Evolutionary conservation across 2,113 vertebrate genomes (phyloP), one percentile per base, ranked within the genome.

Genomic region (Raphicerus campestris): DNA sequence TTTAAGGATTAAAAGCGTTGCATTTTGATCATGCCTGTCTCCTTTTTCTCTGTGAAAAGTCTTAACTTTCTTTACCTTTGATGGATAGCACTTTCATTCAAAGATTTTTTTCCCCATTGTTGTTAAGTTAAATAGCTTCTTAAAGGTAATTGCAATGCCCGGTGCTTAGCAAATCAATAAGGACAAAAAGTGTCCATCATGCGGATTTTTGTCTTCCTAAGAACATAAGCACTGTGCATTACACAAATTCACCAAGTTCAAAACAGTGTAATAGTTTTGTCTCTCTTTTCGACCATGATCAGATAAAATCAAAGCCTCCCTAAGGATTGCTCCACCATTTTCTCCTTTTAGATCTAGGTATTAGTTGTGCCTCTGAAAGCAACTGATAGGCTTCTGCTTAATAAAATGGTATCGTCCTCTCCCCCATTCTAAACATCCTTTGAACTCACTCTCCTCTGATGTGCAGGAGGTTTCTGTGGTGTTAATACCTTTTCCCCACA

Each of bases 21-120:
- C 94, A 19, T 85, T 77, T 96, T 96, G 96, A 97, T 96, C 51
- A n/a, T 94, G 89, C 35, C 35, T 55, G 32, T 80, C 87, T 97
- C 86, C 35, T 95, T 93, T 95, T 97, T 90, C 93, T 95, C 90
- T 83, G 61, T 95, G 83, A 85, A 63, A 87, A 95, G 77, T 30
- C 77, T 93, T 89, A 88, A 91, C 93, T 94, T 95, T 94, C n/a
- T 86, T 94, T 42, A 88, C 58, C 93, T 97, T 97, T 97, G 96
- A 96, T 96, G 88, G 83, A 85, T 90, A 97, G 83, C 95, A 19
- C 96, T 98, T 98, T 97, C 88, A 96, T 97, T 97, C 91, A 98
- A 96, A 96, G 97, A 96, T 97, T 95, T 97, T 82, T 95, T 97
- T 26, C 91, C 53, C 96, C 92, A 94, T 94, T 89, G 66, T 96